These are phyloP conservation scores for Fringilla coelebs DNA, from an alignment of 2,797 vertebrate species.

Conservation along the genomic window DNA sequence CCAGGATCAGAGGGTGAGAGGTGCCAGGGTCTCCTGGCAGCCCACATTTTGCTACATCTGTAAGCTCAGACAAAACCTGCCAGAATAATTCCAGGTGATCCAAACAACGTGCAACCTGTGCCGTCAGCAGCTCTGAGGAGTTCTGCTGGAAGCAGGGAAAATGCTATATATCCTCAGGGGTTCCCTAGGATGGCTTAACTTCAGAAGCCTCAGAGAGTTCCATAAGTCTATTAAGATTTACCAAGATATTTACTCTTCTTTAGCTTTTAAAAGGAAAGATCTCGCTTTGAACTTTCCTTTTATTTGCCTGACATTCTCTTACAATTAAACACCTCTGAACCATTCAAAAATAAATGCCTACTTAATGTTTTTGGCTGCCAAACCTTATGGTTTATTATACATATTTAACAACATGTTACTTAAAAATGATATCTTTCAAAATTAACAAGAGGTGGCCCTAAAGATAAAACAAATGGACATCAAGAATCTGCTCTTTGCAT, in stretches of 20 bases:
- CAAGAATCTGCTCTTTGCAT: background rate
- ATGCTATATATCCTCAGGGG: background rate
- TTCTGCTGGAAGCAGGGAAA: background rate
- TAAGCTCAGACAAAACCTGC: background rate
- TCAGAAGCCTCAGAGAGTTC: background rate
- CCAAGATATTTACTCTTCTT: conserved; percentile 68
- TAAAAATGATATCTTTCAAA: conserved; percentile 23
- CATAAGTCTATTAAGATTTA: conserved; percentile 62
- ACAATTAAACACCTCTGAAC: conserved; percentile 48
- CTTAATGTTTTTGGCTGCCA: conserved; percentile 59
- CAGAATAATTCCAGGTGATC: background rate
- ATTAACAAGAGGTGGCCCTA: background rate
- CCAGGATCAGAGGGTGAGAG: background rate
- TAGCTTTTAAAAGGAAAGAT: conserved; percentile 62
- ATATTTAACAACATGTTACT: conserved; percentile 15
- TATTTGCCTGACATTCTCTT: conserved; percentile 72
- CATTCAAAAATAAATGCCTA: conserved; percentile 47
- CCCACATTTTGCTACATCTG: too few species aligned
- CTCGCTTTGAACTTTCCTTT: conserved; percentile 69
- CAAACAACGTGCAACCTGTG: background rate
- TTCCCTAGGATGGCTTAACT: conserved; percentile 13
- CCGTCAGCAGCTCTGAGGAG: background rate
- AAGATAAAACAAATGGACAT: background rate
- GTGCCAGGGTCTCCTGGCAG: background rate
- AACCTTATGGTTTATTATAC: conserved; percentile 34